phyloP scores from a whole-genome alignment of 2,797 vertebrate species.

The Hippoglossus hippoglossus region DNA sequence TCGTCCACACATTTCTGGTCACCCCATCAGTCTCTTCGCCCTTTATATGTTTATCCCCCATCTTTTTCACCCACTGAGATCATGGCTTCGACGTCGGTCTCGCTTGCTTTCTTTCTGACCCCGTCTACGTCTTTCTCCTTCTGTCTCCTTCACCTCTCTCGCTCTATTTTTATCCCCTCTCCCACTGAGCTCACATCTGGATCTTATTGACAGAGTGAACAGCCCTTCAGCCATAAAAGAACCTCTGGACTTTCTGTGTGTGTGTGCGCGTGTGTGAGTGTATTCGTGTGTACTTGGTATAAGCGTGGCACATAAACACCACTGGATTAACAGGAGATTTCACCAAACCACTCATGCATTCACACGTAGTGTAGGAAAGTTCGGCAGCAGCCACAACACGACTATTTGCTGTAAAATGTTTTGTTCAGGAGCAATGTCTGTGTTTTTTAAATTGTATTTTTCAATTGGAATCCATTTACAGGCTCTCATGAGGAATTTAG shows the following conservation, averaged over 20 bases:
- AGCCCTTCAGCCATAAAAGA: constrained; percentile 82
- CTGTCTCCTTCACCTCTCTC: constrained; percentile 65
- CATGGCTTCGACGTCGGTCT: constrained; percentile 29
- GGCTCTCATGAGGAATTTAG: background rate
- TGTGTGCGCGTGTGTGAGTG: constrained; percentile 59
- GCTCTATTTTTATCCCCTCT: constrained; percentile 78
- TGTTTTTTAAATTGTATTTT: too few relatives aligned
- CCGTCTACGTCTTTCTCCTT: constrained; percentile 36
- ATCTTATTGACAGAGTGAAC: constrained; percentile 82
- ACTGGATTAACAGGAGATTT: constrained; percentile 34
- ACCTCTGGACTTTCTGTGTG: constrained; percentile 53
- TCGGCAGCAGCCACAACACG: constrained; percentile 12
- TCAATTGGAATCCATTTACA: too few relatives aligned
- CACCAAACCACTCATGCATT: constrained; percentile 22
- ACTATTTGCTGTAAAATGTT: too few relatives aligned
- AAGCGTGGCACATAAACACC: constrained; percentile 40
- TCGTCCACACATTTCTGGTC: constrained; percentile 21
- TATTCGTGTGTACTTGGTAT: constrained; percentile 11
- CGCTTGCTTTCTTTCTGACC: constrained; percentile 44
- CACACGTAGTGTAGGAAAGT: background rate
- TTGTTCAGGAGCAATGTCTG: too few relatives aligned
- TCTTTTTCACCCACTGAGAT: constrained; percentile 25
- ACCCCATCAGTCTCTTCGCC: constrained; percentile 10
- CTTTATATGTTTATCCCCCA: background rate
- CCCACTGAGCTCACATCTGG: constrained; percentile 85